Percentiles rank a stretch among this genome's conserved stretches.
Conservation (phyloP, 2,797 vertebrate species). For the Cyprinodon diabolis region DNA sequence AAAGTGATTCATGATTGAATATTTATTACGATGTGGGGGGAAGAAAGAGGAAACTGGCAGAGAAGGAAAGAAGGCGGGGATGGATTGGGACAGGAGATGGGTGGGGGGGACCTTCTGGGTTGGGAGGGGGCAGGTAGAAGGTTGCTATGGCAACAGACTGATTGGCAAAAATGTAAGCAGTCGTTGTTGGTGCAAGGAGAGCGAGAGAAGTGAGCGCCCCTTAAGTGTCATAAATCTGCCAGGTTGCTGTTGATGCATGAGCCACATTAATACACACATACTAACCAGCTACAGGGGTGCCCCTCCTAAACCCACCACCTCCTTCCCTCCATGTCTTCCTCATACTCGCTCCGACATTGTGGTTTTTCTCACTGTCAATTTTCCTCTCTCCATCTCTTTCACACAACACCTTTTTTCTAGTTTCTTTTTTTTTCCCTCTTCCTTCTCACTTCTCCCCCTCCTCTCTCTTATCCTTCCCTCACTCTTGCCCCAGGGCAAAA, state of each 20-base stretch:
- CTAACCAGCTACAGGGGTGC: constrained; percentile 86
- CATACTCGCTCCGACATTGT: constrained; percentile 54
- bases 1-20: background rate
- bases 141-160: constrained; percentile 98
- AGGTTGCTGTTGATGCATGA: constrained; percentile 94
- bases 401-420: constrained; percentile 62
- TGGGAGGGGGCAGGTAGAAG: constrained; percentile 78
- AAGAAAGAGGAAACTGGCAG: constrained; percentile 26
- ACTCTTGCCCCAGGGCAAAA: constrained; percentile 72
- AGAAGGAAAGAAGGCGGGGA: constrained; percentile 49
- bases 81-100: constrained; percentile 51
- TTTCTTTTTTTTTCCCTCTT: constrained; percentile 36
- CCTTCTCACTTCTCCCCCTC: constrained; percentile 14
- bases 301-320: constrained; percentile 39
- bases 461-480: constrained; percentile 19
- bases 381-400: constrained; percentile 58
- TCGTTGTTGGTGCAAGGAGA: constrained; percentile 91
- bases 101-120: background rate
- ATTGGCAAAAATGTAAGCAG: constrained; percentile 99
- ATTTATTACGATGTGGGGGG: constrained; percentile 17
- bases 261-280: constrained; percentile 89
- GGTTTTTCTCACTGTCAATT: constrained; percentile 59
- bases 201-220: constrained; percentile 88
- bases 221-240: constrained; percentile 98
- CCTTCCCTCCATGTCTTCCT: constrained; percentile 21